These are phyloP conservation scores for Monopterus albus DNA, from an alignment of 2,113 vertebrate species.

Conservation along the genomic window DNA sequence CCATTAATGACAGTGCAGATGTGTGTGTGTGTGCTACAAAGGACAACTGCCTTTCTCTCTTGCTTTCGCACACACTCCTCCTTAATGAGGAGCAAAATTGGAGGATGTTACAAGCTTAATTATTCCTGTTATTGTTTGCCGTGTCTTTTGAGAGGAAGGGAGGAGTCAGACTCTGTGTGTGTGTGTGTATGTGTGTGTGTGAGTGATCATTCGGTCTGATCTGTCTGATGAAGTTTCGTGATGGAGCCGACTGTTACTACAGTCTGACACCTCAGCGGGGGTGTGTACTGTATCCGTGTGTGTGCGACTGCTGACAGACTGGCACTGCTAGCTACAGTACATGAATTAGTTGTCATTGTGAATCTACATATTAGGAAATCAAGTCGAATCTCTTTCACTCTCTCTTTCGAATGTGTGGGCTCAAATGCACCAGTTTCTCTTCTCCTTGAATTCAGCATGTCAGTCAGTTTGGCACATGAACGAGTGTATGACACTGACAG, in stretches of 20 bases:
- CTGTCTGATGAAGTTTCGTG: constrained; percentile 15
- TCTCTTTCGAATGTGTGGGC: too few relatives aligned
- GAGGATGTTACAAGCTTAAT: constrained; percentile 39
- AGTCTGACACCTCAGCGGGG: constrained; percentile 10
- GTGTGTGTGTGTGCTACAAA: constrained; percentile 2
- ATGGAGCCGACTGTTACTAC: constrained; percentile 9
- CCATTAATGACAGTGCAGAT: constrained; percentile 20
- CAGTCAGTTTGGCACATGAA: too few relatives aligned
- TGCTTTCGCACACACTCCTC: constrained; percentile 7
- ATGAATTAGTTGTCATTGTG: background rate
- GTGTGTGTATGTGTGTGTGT: background rate
- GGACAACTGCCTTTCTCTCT: constrained; percentile 25
- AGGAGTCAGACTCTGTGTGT: background rate
- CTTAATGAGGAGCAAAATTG: constrained; percentile 10
- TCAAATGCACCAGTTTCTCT: background rate
- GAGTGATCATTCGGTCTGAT: too few relatives aligned
- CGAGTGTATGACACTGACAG: too few relatives aligned
- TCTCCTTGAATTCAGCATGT: too few relatives aligned
- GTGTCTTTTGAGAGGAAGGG: constrained; percentile 12
- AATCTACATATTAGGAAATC: background rate
- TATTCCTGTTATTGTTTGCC: constrained; percentile 29
- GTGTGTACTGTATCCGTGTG: background rate
- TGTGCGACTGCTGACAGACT: background rate
- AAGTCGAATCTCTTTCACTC: background rate
- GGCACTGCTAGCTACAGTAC: background rate